These are phyloP conservation scores for Xiphophorus maculatus DNA, from an alignment of 2,113 vertebrate species.

Conservation along the genomic window DNA sequence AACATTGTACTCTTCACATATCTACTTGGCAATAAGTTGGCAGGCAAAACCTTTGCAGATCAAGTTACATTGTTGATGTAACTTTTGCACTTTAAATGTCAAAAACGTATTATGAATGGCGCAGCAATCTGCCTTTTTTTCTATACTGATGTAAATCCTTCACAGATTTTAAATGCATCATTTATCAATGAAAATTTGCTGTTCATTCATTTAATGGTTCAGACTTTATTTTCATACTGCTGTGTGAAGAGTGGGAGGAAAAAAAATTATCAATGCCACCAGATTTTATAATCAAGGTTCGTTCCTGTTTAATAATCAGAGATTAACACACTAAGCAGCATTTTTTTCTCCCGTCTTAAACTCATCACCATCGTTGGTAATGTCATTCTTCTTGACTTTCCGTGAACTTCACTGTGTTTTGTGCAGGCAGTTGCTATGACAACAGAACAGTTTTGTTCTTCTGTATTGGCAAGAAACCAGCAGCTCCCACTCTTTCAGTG, in stretches of 20 bases:
- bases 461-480: slow-evolving; percentile 35
- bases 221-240: neutral
- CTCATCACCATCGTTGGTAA: slow-evolving; percentile 5
- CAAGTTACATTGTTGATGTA: slow-evolving; percentile 15
- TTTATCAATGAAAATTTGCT: slow-evolving; percentile 39
- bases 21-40: neutral
- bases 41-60: neutral
- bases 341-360: neutral
- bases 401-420: slow-evolving; percentile 41
- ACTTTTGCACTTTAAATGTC: slow-evolving; percentile 25
- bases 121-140: slow-evolving; percentile 14
- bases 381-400: slow-evolving; percentile 23
- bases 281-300: neutral
- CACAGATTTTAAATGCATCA: slow-evolving; percentile 46
- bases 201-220: slow-evolving; percentile 47
- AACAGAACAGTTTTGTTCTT: slow-evolving; percentile 48
- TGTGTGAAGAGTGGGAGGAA: neutral
- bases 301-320: neutral
- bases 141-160: slow-evolving; percentile 14
- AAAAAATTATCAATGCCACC: neutral
- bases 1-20: neutral
- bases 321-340: neutral
- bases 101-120: slow-evolving; percentile 28
- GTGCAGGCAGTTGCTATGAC: slow-evolving; percentile 60
- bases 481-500: slow-evolving; percentile 34